Percentiles rank a stretch among this genome's conserved stretches.
Evolutionary conservation across 2,888 invertebrate genomes (phyloP).

Genomic region (Laothoe populi): DNA sequence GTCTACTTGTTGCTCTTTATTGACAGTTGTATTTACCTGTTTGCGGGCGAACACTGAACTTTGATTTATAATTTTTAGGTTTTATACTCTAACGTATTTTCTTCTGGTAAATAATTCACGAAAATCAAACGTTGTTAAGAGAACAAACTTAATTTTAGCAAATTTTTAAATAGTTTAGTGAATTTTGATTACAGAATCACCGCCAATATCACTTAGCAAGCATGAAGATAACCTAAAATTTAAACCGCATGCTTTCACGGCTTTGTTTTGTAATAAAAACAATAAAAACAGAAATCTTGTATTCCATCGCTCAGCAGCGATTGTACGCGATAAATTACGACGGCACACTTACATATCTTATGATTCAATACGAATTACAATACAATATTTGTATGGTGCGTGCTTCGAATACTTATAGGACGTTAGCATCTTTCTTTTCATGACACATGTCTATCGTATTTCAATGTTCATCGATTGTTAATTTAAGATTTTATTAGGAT

Average conservation of each 20-base stretch:
- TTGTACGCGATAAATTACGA: constrained; percentile 52
- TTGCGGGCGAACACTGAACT: too few relatives aligned
- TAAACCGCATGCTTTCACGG: constrained; percentile 21
- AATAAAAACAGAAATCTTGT: constrained; percentile 22
- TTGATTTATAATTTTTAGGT: too few relatives aligned
- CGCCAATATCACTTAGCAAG: neutral
- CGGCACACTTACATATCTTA: constrained; percentile 60
- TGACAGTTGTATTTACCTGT: too few relatives aligned
- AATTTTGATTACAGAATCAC: too few relatives aligned
- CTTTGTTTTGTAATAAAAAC: constrained; percentile 17
- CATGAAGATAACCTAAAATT: neutral
- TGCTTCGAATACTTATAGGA: constrained; percentile 31
- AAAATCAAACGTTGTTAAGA: too few relatives aligned
- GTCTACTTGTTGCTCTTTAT: too few relatives aligned
- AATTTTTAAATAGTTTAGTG: too few relatives aligned
- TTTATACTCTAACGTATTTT: too few relatives aligned
- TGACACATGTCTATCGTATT: constrained; percentile 42
- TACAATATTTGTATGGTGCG: constrained; percentile 60
- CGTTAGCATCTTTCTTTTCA: constrained; percentile 32
- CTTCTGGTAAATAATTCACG: too few relatives aligned
- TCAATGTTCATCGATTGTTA: constrained; percentile 28
- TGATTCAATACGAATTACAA: constrained; percentile 69
- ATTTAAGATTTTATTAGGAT: constrained; percentile 22
- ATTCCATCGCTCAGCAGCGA: constrained; percentile 28
- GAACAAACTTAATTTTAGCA: too few relatives aligned